Base-by-base conservation (phyloP, 2,113 vertebrate species). In the Mungos mungo region DNA sequence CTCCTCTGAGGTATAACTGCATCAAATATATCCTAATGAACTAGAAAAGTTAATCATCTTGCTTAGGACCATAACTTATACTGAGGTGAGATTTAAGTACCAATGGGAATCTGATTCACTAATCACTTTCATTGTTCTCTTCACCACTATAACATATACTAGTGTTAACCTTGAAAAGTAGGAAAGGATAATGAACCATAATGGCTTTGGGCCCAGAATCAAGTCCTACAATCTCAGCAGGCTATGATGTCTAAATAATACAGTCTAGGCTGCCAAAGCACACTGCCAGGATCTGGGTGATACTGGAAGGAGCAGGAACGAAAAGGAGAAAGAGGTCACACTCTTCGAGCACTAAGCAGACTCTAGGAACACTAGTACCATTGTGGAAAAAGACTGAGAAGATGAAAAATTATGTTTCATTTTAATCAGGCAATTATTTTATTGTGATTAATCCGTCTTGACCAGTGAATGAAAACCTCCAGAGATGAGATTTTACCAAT, bases 111-210 rank as follows among this genome's bases (percentile, higher is more conserved):
- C 33, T 90, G 68, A 93, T 45, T 95, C 47, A 72, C 5, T 90
- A 94, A 92, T 86, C 54, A 93, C 45, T 87, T 38, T 81, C 50
- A 92, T 33, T 92, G 52, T 95, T 97, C 71, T 87, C 80, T 72
- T 84, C 50, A 72, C 45, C 71, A 82, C 60, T 88, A n/a, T 16
- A 80, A 63, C 69, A 79, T 35, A 35, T 47, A 85, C 76, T 84
- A 76, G 65, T 47, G 60, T 74, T 93, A 96, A 89, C 89, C 79
- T 92, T 96, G 90, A 96, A 96, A 89, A 85, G 52, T 68, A 80
- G 57, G n/a, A 96, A 97, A 66, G 31, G 41, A 97, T 96, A 97
- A 97, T 95, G 80, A 76, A 29, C 65, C 33, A 82, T 90, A 88
- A 96, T 96, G 65, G 76, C 52, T 92, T 95, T 96, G 38, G 69